These are phyloP conservation scores for Picathartes gymnocephalus DNA, from an alignment of 2,113 vertebrate species.

Conservation along the genomic window DNA sequence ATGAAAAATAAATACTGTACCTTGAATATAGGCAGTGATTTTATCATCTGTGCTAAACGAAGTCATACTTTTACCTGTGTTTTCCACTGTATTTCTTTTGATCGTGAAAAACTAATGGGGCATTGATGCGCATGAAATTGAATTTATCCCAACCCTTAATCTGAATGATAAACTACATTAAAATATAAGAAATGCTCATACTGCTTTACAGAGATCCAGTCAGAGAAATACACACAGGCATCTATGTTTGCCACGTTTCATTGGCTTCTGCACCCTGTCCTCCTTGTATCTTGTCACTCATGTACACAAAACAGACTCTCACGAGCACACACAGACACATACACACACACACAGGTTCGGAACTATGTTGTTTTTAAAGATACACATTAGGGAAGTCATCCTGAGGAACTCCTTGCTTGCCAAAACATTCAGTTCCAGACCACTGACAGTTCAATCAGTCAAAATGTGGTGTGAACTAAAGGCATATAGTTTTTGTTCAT, in stretches of 20 bases:
- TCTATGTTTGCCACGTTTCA: slow-evolving; percentile 23
- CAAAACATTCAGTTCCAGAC: background rate
- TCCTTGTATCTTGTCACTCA: background rate
- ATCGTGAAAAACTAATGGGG: background rate
- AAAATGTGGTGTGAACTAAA: background rate
- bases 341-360: background rate
- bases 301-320: background rate
- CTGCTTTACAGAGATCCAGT: background rate
- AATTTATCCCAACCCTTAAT: background rate
- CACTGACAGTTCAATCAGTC: background rate
- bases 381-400: background rate
- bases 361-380: background rate
- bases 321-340: background rate
- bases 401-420: background rate
- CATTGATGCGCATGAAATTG: background rate
- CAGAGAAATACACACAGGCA: background rate
- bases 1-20: background rate
- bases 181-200: background rate
- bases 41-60: slow-evolving; percentile 32
- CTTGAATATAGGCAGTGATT: slow-evolving; percentile 25
- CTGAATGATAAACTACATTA: background rate
- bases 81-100: background rate
- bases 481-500: background rate
- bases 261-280: background rate
- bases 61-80: slow-evolving; percentile 1